Evolutionary conservation across 2,113 vertebrate species (phyloP).

Genomic region (Triplophysa tibetana): DNA sequence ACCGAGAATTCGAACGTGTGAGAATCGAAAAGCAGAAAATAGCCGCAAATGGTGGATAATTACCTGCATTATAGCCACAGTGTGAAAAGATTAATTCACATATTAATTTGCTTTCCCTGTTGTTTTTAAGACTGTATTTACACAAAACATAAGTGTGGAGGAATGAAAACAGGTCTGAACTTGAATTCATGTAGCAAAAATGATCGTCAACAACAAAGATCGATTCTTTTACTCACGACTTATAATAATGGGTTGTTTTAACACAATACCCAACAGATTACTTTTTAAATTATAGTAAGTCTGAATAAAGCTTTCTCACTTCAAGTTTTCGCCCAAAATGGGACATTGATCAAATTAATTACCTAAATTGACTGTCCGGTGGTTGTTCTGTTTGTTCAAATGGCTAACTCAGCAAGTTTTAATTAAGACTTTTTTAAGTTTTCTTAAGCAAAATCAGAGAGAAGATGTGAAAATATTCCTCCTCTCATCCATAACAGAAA

Average conservation of each 20-base stretch:
- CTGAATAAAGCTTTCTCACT: not conserved
- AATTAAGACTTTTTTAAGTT: not conserved
- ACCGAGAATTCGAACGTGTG: slow-evolving; percentile 28
- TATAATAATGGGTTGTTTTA: slow-evolving; percentile 11
- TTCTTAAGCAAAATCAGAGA: not conserved
- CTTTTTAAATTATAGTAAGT: not conserved
- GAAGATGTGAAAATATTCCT: slow-evolving; percentile 26
- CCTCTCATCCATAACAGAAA: not conserved
- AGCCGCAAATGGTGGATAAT: slow-evolving; percentile 16
- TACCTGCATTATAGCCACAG: slow-evolving; percentile 3
- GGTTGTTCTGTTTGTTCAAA: not conserved
- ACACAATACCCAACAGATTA: not conserved
- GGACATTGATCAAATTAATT: no score
- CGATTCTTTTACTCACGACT: slow-evolving; percentile 6
- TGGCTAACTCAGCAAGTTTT: not conserved
- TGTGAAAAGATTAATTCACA: slow-evolving; percentile 15
- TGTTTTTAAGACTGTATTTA: slow-evolving; percentile 28
- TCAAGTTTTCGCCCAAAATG: not conserved
- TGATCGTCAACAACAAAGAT: slow-evolving; percentile 10
- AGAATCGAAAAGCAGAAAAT: slow-evolving; percentile 24
- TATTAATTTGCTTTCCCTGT: not conserved
- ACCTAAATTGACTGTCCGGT: no score
- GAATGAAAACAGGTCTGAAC: not conserved
- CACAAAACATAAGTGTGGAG: slow-evolving; percentile 5
- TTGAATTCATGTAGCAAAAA: not conserved